Evolutionary conservation across 2,113 vertebrate genomes (phyloP).

Genomic region (Thunnus thynnus): DNA sequence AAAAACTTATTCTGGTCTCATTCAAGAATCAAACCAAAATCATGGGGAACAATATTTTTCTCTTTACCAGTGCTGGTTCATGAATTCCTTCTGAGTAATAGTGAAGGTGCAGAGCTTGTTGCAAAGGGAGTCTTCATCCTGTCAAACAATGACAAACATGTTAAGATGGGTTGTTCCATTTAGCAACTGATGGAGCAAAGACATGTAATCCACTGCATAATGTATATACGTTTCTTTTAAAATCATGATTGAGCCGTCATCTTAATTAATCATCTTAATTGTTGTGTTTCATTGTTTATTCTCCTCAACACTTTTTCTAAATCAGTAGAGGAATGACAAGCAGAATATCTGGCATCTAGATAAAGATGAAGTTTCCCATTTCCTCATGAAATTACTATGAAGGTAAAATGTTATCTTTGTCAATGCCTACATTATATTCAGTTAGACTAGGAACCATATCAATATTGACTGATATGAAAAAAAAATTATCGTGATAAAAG

Average conservation of each 20-base stretch:
- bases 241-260: neutral
- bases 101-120: slow-evolving; percentile 99
- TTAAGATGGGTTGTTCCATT: neutral
- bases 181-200: neutral
- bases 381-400: no score
- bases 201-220: neutral
- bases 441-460: no score
- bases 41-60: slow-evolving; percentile 10
- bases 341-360: no score
- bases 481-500: no score
- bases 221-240: neutral
- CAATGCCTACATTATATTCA: no score
- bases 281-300: no score
- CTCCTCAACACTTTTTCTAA: no score
- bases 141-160: slow-evolving; percentile 33
- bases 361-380: no score
- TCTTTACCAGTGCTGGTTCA: slow-evolving; percentile 99
- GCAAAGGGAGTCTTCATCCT: slow-evolving; percentile 99
- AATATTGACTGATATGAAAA: no score
- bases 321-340: no score
- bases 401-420: no score
- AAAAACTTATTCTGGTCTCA: neutral
- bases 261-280: no score
- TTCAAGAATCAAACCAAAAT: slow-evolving; percentile 41
- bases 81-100: slow-evolving; percentile 99